Base-by-base conservation (phyloP, 2,797 vertebrate species). In the Sandelia bainsii region DNA sequence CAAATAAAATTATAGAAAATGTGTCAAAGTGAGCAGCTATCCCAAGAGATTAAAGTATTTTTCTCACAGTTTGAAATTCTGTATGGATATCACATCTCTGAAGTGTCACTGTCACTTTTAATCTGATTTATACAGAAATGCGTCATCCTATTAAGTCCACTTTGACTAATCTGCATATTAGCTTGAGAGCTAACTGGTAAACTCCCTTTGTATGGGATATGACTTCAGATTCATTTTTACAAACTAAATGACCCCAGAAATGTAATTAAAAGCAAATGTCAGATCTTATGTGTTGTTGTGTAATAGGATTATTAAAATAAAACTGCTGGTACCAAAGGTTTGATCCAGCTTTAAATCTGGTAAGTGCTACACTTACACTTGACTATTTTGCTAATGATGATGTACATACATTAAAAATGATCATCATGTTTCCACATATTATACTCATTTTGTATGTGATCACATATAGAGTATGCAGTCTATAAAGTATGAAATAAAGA, bases 51-150 rank as follows among this genome's bases (percentile, higher is more conserved):
- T 77, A 77, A 80, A 88, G 78, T 65, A 88, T 91, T 86, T 91
- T 87, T 92, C 87, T 74, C 86, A 82, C 89, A 91, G 88, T 68
- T 57, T 86, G 77, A 86, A 72, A 57, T 69, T 79, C 74, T 67
- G 78, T 77, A 72, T 74, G 87, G 81, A 89, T 91, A 88, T 90
- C 90, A 89, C 80, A 84, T 80, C 62, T 88, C 76, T 77, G 73
- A 91, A 85, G 86, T 84, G 85, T 83, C 85, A 83, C 63, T 83
- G 81, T 46, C 45, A 46, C 79, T 90, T 89, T 91, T 92, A 94
- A 94, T 94, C 90, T 92, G 88, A 94, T 93, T 93, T 88, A 87
- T 91, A 91, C 69, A 89, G 84, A 89, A 93, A 90, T 80, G 79
- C 90, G 90, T 87, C 92, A 90, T 87, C 89, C 84, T 79, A 87